Evolutionary conservation across 2,113 vertebrate species (phyloP), one percentile per base, ranked within the genome.

Genomic region (Chaenocephalus aceratus): DNA sequence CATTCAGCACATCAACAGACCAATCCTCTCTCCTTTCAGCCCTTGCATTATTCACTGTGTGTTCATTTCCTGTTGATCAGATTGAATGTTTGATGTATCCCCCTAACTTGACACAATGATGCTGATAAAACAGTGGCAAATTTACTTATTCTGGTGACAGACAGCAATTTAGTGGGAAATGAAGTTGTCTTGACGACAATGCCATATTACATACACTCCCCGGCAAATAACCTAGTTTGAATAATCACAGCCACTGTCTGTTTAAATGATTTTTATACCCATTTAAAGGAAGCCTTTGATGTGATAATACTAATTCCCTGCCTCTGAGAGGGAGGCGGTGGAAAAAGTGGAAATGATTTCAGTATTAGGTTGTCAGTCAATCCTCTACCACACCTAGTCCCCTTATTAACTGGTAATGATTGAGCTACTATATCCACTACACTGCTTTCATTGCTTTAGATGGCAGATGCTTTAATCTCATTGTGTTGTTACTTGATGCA

Each of bases 401-500:
- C 93, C 95, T 97, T 97, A 98, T 98, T 98, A 98, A 95, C 95
- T 95, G 95, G 95, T 97, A 97, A 97, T 97, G 96, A 97, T 96
- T 95, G 96, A 96, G 96, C 95, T 93, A 95, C 95, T 88, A 90
- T 85, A 96, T 95, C 95, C 89, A 88, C 94, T 96, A 95, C 95
- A 93, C 94, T 92, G 94, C 94, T 93, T 93, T 95, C 93, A 87
- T 45, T 85, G 69, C 75, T 78, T 84, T 51, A 67, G 45, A 60
- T 69, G 70, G 65, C 83, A 66, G 52, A 62, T 62, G 70, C 75
- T 87, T 89, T 88, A 82, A 77, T 90, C 78, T 87, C n/a, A 58
- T 83, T 86, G 64, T 84, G 83, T 77, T 82, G 64, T 86, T 77
- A 63, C n/a, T 78, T 14, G 0, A 11, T 68, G 36, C 60, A 80